phyloP scores from a whole-genome alignment of 2,888 invertebrate genomes.

The Tribolium freemani region DNA sequence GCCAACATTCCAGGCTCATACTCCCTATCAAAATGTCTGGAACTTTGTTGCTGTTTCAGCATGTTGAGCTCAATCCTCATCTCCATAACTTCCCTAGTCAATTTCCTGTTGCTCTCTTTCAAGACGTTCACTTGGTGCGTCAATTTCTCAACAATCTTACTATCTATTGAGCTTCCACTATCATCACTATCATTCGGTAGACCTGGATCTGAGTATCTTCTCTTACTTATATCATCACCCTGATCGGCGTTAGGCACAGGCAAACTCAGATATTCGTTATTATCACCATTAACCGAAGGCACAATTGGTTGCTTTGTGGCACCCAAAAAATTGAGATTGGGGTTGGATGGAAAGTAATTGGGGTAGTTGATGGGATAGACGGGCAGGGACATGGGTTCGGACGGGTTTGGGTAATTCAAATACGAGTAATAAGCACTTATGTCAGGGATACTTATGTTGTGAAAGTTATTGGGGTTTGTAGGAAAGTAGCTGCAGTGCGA shows the following conservation, averaged over 20 bases:
- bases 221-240: constrained; percentile 68
- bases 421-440: constrained; percentile 59
- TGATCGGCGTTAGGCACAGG: constrained; percentile 79
- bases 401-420: constrained; percentile 62
- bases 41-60: constrained; percentile 62
- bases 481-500: constrained; percentile 59
- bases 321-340: constrained; percentile 51
- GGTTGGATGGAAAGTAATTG: constrained; percentile 49
- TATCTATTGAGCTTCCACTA: constrained; percentile 72
- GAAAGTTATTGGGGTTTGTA: constrained; percentile 49
- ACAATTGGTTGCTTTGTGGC: constrained; percentile 52
- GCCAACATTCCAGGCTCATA: constrained; percentile 83
- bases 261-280: constrained; percentile 75
- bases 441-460: constrained; percentile 57
- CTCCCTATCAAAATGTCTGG: constrained; percentile 63
- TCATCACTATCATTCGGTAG: constrained; percentile 69
- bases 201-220: constrained; percentile 80
- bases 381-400: constrained; percentile 77
- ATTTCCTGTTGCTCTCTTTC: constrained; percentile 81
- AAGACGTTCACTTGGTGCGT: constrained; percentile 81
- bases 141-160: constrained; percentile 74
- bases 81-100: constrained; percentile 82
- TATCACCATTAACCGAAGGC: constrained; percentile 49
- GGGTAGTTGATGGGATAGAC: constrained; percentile 73
- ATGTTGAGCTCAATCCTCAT: constrained; percentile 75